Base-by-base conservation (phyloP, 2,888 invertebrate species). In the Lasioglossum oenotherae region DNA sequence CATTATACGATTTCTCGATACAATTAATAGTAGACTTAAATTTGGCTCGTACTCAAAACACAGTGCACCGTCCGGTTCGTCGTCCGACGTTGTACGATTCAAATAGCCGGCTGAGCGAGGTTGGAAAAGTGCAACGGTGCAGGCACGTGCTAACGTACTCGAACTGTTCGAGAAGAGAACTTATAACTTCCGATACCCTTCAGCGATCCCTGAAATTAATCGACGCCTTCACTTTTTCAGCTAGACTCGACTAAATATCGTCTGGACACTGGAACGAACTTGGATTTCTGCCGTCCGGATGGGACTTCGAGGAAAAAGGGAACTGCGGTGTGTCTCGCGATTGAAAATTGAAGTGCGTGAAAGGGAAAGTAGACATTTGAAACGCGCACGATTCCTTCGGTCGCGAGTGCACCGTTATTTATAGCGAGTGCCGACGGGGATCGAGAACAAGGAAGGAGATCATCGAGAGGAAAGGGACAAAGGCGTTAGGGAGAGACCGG, bases 31-130 rank as follows among this genome's bases (percentile, higher is more conserved):
- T 57, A 19, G 75, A 88, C 86, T 90, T 87, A 89, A 88, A 90
- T 89, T 90, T 90, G 90, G 87, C 88, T 77, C 78, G 77, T 80
- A 82, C 72, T 74, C 79, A 72, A 84, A 82, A 81, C 73, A 76
- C 81, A 53, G 67, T 31, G 31, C 23, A 74, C 49, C 49, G 69
- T 60, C 80, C 82, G 81, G 86, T 88, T 89, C 83, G 81, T 89
- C 82, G 86, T 80, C 86, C 87, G 82, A 74, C 79, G 72, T 82
- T 76, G 72, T 80, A 80, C 75, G 86, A 80, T 84, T 84, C 74
- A 78, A 90, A 86, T 81, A 82, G 86, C 84, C 75, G 38, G 85
- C 31, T 81, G 41, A 81, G 35, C 73, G 23, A 74, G 23, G 31
- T 44, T 35, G 46, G 53, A 53, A 35, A 74, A 49, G 35, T 35